Base-by-base conservation (phyloP, 2,113 vertebrate genomes). In the Raja brachyura region DNA sequence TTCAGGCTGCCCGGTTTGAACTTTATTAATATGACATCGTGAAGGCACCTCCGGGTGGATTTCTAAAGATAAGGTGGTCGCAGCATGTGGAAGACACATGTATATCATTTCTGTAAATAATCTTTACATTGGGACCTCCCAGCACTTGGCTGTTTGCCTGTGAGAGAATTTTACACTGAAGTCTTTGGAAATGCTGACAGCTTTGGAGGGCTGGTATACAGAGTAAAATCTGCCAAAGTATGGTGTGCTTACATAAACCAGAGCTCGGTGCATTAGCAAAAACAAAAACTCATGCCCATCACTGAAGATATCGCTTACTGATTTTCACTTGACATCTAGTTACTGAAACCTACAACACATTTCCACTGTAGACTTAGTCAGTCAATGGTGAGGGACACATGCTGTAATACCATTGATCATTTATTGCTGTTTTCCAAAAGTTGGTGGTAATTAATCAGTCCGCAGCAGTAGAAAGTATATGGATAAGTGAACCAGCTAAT, bases 311-410 rank as follows among this genome's bases (percentile, higher is more conserved):
- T 59, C 10, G 25, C 11, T 59, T 54, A 9, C 39, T 81, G 0
- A 81, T 81, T 61, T 85, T 85, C 59, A 85, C 78, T 39, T 61
- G 81, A 85, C 54, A 3, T n/a, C 81, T 86, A 11, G 81, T 61
- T n/a, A n/a, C 54, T 68, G 56, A 25, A 61, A 86, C n/a, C 20
- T 86, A 56, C 54, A 61, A 25, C 56, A n/a, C 13, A 61, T 86
- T 86, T 86, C 28, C 28, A n/a, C 74, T 75, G 73, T 75, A 28
- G 73, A 25, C 73, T 75, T 25, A 5, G 25, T 86, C 81, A n/a
- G 11, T 28, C 81, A 86, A n/a, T 86, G 13, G 28, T 59, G 25
- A n/a, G 28, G 1, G 25, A 28, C 18, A 10, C 56, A 4, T 59
- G 9, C 14, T 61, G 54, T 10, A n/a, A 61, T 11, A 59, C 56